A percentile compares a stretch with the other conserved stretches of the same genome.
phyloP scores from a whole-genome alignment of 2,797 vertebrate species.

The Enteromius thamalakanensis region DNA sequence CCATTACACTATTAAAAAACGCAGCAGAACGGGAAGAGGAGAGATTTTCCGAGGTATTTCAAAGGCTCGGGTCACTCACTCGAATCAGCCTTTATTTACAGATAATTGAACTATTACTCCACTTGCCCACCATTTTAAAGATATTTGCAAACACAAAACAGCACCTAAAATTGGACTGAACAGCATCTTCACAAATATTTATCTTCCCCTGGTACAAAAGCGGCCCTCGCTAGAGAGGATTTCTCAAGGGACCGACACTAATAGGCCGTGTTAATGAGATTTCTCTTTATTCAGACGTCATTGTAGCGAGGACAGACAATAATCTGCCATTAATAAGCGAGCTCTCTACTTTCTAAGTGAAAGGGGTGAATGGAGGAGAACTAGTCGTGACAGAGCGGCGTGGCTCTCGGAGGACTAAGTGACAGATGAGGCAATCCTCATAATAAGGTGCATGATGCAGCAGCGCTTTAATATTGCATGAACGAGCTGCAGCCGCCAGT shows the following conservation, averaged over 20 bases:
- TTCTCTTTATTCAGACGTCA: constrained; percentile 43
- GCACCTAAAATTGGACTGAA: constrained; percentile 9
- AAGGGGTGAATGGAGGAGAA: constrained; percentile 35
- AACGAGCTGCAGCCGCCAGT: constrained; percentile 44
- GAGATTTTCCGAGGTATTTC: constrained; percentile 34
- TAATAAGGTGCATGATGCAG: constrained; percentile 57
- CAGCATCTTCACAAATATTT: constrained; percentile 30
- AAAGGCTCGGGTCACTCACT: constrained; percentile 28
- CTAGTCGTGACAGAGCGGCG: constrained; percentile 4
- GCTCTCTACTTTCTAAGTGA: constrained; percentile 8
- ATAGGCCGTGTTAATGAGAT: constrained; percentile 37
- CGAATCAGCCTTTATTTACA: constrained; percentile 21
- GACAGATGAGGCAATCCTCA: constrained; percentile 56
- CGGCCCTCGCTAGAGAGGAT: background rate
- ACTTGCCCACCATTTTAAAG: background rate
- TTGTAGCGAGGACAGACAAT: constrained; percentile 31
- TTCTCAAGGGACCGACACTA: constrained; percentile 5
- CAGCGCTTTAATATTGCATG: constrained; percentile 53
- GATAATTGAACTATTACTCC: background rate
- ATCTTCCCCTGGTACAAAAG: constrained; percentile 12
- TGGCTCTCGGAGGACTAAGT: constrained; percentile 39
- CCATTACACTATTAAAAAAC: constrained; percentile 38
- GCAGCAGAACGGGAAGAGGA: constrained; percentile 1
- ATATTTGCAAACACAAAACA: constrained; percentile 5
- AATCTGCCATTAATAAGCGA: constrained; percentile 30